Conservation (phyloP, 2,113 vertebrate genomes). For the Addax nasomaculatus region DNA sequence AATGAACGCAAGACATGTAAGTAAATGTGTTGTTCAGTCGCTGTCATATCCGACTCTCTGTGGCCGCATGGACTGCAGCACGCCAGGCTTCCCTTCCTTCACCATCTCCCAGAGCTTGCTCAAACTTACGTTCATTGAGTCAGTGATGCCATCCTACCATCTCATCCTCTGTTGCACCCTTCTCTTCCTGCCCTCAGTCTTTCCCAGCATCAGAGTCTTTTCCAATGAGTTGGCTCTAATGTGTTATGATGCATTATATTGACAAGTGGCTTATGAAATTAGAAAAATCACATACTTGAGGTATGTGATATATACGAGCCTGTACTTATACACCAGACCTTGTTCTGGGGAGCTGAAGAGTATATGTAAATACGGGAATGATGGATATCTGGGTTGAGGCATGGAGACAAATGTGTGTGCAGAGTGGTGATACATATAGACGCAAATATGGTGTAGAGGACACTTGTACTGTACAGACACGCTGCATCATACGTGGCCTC, state of each 20-base stretch:
- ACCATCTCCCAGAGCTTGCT: background rate
- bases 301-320: background rate
- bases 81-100: background rate
- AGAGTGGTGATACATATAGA: too few relatives aligned
- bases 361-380: background rate
- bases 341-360: background rate
- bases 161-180: background rate
- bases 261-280: background rate
- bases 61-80: background rate
- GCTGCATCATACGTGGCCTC: too few relatives aligned
- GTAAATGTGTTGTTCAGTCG: background rate
- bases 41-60: background rate
- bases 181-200: background rate
- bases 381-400: background rate
- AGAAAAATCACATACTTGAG: background rate
- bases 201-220: background rate
- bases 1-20: background rate
- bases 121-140: background rate
- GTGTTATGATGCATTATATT: background rate
- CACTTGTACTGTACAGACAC: accelerated
- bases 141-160: background rate
- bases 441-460: background rate
- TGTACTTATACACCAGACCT: background rate
- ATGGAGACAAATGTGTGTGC: background rate
- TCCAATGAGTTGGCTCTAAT: background rate